phyloP scores from a whole-genome alignment of 2,113 vertebrate species.

The Mellivora capensis region DNA sequence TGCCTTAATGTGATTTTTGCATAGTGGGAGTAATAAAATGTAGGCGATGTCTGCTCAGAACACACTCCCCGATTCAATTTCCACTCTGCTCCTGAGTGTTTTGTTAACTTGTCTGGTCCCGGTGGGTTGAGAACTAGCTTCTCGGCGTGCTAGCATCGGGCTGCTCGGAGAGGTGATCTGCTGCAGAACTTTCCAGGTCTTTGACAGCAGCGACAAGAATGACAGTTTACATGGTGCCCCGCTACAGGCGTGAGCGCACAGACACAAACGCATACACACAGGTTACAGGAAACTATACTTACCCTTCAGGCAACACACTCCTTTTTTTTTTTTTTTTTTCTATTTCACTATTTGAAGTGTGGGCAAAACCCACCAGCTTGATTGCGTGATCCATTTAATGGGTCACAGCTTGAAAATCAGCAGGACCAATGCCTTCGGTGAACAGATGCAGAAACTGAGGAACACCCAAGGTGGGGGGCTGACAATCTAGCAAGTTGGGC shows the following conservation, averaged over 20 bases:
- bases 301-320: rapidly evolving
- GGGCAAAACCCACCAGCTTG: neutral
- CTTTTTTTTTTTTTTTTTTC: neutral
- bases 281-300: neutral
- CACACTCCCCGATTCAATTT: conserved; percentile 33
- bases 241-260: rapidly evolving
- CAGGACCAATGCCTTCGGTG: rapidly evolving
- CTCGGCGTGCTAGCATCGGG: rapidly evolving
- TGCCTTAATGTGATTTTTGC: conserved; percentile 47
- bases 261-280: rapidly evolving
- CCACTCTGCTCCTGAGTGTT: neutral
- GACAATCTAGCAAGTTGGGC: neutral
- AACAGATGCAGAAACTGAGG: neutral
- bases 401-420: neutral
- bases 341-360: neutral
- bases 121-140: rapidly evolving
- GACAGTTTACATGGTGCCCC: neutral
- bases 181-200: neutral
- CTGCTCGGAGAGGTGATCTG: neutral
- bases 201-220: neutral
- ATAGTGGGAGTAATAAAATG: conserved; percentile 54
- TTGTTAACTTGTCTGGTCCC: neutral
- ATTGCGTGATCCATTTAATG: neutral
- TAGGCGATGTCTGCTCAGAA: conserved; percentile 34
- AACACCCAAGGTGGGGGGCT: neutral